phyloP scores from a whole-genome alignment of 2,888 invertebrate species.

The Patella ulyssiponensis region DNA sequence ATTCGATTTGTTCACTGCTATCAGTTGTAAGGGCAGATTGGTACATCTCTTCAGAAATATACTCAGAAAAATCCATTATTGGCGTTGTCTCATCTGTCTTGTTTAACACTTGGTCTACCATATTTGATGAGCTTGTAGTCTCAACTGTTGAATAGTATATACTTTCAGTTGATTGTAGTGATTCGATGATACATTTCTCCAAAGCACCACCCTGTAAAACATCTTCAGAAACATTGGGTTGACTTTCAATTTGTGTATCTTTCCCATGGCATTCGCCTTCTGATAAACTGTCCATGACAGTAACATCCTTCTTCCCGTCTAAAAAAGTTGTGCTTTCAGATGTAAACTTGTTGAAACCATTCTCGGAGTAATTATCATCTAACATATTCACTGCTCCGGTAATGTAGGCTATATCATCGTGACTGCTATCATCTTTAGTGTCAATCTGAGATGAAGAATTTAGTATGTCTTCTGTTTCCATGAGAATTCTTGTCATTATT shows the following conservation, averaged over 20 bases:
- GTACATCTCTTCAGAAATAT: neutral
- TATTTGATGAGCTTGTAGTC: neutral
- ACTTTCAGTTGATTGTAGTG: neutral
- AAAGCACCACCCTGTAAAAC: too few relatives aligned
- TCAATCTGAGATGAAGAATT: neutral
- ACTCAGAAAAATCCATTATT: too few relatives aligned
- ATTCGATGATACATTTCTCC: neutral
- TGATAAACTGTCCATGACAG: neutral
- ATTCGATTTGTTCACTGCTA: neutral
- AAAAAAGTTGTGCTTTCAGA: neutral
- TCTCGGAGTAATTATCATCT: too few relatives aligned
- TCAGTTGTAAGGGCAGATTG: neutral
- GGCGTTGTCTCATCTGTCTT: too few relatives aligned
- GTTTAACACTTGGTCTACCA: neutral
- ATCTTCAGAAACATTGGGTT: too few relatives aligned
- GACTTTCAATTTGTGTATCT: neutral
- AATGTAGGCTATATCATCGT: neutral
- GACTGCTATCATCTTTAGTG: neutral
- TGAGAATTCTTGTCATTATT: neutral
- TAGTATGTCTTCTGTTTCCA: slow-evolving; percentile 1
- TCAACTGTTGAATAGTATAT: neutral
- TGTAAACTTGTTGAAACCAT: too few relatives aligned
- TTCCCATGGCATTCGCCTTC: neutral
- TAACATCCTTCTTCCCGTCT: neutral
- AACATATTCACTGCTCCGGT: neutral